Percentiles rank a stretch among this genome's conserved stretches.
Conservation (phyloP, 2,113 vertebrate species). For the Apaloderma vittatum region DNA sequence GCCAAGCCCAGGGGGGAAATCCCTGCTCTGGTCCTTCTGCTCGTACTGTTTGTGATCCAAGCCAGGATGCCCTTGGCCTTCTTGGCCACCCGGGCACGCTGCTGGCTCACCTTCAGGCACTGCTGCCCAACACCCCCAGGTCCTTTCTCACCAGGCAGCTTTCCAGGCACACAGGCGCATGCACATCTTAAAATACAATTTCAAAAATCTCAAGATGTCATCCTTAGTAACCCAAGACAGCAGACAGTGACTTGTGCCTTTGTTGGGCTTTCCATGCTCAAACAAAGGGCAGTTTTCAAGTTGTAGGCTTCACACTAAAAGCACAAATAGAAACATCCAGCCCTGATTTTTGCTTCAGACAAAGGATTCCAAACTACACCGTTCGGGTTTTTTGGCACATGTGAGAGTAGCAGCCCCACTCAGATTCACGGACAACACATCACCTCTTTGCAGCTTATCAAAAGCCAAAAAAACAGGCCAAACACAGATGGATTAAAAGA, state of each 20-base stretch:
- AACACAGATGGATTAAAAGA: background rate
- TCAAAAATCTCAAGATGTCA: too few species aligned
- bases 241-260: background rate
- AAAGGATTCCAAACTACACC: background rate
- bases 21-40: background rate
- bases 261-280: background rate
- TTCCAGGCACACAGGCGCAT: background rate
- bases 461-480: background rate
- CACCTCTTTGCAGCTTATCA: background rate
- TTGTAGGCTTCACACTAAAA: background rate
- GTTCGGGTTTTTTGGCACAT: background rate
- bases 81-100: background rate
- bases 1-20: rapidly evolving
- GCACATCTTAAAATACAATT: background rate
- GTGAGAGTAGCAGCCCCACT: background rate
- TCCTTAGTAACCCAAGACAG: background rate
- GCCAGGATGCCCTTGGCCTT: background rate
- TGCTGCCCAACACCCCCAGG: background rate
- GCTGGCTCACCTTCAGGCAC: background rate
- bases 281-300: background rate
- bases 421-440: background rate
- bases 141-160: background rate
- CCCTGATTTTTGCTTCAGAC: background rate
- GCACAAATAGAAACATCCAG: background rate
- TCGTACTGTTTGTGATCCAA: background rate